A percentile compares a stretch with the other conserved stretches of the same genome.
Evolutionary conservation across 30 jellyfish, hydroid and myxozoan species (phyloP).

Genomic region (Calvadosia cruxmelitensis): DNA sequence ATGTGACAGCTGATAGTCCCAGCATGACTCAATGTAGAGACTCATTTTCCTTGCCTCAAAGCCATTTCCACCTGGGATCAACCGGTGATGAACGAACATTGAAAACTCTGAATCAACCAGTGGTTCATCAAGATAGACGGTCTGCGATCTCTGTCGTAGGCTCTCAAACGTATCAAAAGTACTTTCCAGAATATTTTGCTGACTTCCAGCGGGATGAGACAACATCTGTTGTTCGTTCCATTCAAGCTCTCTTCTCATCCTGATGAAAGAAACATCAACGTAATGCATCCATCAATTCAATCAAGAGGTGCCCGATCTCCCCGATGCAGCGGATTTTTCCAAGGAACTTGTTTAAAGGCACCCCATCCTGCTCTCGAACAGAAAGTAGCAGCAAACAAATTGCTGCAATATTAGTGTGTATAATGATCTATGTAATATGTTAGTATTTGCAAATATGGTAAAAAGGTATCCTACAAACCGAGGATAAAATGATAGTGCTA

Average conservation of each 20-base stretch:
- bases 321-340: too few relatives aligned
- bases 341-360: too few relatives aligned
- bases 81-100: conserved; percentile 18
- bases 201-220: neutral
- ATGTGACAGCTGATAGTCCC: conserved; percentile 2
- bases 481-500: too few relatives aligned
- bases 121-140: conserved; percentile 11
- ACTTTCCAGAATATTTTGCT: neutral
- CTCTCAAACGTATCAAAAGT: conserved; percentile 10
- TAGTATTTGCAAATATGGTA: too few relatives aligned
- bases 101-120: conserved; percentile 30
- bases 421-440: too few relatives aligned
- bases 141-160: conserved; percentile 19
- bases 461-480: too few relatives aligned
- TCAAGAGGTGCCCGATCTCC: too few relatives aligned
- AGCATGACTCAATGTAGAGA: conserved; percentile 31
- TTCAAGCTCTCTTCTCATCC: neutral
- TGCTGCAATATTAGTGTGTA: too few relatives aligned
- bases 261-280: too few relatives aligned
- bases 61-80: conserved; percentile 15
- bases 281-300: too few relatives aligned
- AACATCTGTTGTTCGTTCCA: neutral
- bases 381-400: too few relatives aligned
- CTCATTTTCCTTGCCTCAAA: conserved; percentile 41
- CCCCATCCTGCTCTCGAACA: too few relatives aligned